Percentiles rank a stretch among this genome's conserved stretches.
phyloP scores from a whole-genome alignment of 2,888 invertebrate genomes.

The Linyphia triangularis region DNA sequence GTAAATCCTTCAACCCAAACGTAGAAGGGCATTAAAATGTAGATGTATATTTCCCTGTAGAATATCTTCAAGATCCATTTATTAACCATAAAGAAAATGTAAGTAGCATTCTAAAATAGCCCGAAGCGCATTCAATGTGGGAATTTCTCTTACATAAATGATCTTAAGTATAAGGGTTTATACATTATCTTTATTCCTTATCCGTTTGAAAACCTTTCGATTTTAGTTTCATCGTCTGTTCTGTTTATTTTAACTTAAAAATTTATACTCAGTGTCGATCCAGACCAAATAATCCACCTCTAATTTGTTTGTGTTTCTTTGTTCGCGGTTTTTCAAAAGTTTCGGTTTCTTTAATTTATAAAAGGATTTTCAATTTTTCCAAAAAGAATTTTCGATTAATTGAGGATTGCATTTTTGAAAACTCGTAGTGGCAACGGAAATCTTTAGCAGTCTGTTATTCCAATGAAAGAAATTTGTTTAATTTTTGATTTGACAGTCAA shows the following conservation, averaged over 20 bases:
- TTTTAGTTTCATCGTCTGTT: neutral
- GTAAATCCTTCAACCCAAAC: too few species aligned
- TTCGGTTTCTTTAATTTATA: neutral
- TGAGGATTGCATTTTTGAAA: neutral
- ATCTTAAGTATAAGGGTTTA: neutral
- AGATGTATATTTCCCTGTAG: neutral
- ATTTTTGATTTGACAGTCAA: neutral
- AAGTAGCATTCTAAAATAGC: constrained; percentile 9
- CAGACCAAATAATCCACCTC: neutral
- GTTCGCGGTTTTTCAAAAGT: constrained; percentile 10
- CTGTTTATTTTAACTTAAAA: constrained; percentile 22
- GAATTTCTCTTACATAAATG: constrained; percentile 34
- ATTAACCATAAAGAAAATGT: constrained; percentile 1
- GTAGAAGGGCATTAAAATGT: neutral
- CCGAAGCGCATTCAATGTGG: neutral
- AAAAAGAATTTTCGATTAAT: neutral
- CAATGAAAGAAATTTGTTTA: neutral
- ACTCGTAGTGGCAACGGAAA: neutral
- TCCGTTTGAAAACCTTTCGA: constrained; percentile 1
- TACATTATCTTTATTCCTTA: constrained; percentile 12
- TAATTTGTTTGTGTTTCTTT: neutral
- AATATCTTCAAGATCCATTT: neutral
- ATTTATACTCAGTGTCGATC: neutral
- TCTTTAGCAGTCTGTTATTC: neutral
- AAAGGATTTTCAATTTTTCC: neutral